Evolutionary conservation across 1,140 invertebrate species (phyloP), one percentile per base, ranked within the genome.

Genomic region (Stenopsyche tienmushanensis): DNA sequence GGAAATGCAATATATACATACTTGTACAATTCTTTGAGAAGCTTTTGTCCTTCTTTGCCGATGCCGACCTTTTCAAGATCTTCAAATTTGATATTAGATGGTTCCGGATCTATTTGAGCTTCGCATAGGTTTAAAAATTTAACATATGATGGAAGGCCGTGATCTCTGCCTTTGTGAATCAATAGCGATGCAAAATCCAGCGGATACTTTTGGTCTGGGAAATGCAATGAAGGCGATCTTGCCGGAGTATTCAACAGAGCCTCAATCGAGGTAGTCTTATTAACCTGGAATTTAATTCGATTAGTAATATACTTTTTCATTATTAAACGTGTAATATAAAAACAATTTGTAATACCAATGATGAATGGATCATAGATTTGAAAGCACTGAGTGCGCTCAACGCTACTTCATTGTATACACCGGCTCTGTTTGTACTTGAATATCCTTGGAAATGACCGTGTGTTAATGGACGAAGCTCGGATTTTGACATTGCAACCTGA

Each of bases 71-170:
- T 72, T 75, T 83, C 78, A 80, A 96, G 72, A 75, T 86, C 77
- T 49, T 83, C 83, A 83, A 94, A 83, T 64, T 84, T 75, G 29
- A 80, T 1, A 76, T 84, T 55, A 74, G 75, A 39, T 2, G 68
- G 67, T n/a, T 78, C 17, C 72, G 72, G 66, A 71, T 78, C 47
- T 72, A 80, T 76, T 72, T 77, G 64, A 69, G 79, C 53, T 58
- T 83, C 87, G 75, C 96, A 98, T 29, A 89, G 78, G 23, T 85
- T 77, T 9, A 94, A 66, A 68, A 88, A 92, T 23, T 88, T 81
- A 0, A 89, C 81, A 74, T 98, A 99, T 1, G 91, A 84, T 0
- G 94, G 87, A 21, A 98, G 78, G 0, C 95, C 97, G 73, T 98
- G 95, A 77, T 99, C 97, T 45, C 96, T 82, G 0, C 89, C 92